Conservation (phyloP, 2,113 vertebrate genomes). For the Alligator mississippiensis region DNA sequence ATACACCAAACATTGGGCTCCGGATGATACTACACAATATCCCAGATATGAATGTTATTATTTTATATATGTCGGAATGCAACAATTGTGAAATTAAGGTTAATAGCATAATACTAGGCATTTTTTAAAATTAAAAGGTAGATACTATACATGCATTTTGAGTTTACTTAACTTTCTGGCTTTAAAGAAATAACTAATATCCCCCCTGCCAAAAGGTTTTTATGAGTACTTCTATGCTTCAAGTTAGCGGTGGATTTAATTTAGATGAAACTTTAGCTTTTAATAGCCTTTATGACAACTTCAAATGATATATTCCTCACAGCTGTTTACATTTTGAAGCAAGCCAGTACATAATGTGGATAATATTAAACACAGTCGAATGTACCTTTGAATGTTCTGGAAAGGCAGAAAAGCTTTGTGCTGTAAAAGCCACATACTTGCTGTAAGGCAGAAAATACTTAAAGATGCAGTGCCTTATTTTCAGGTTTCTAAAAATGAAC, state of each 20-base stretch:
- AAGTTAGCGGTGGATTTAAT: slow-evolving; percentile 25
- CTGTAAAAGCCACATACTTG: background rate
- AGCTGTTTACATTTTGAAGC: slow-evolving; percentile 16
- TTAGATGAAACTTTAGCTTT: slow-evolving; percentile 50
- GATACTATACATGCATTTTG: background rate
- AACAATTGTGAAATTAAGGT: slow-evolving; percentile 14
- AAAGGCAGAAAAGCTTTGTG: background rate
- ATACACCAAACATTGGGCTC: background rate
- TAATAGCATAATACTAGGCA: background rate
- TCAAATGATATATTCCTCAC: background rate
- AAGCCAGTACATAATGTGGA: background rate
- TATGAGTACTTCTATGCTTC: background rate
- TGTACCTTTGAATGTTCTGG: slow-evolving; percentile 1
- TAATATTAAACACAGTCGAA: slow-evolving; percentile 1
- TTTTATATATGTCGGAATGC: background rate
- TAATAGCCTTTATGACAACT: slow-evolving; percentile 9
- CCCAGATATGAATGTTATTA: slow-evolving; percentile 6
- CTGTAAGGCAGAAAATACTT: background rate
- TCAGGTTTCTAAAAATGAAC: background rate
- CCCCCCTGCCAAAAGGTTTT: background rate
- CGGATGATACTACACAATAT: background rate
- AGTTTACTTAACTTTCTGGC: background rate
- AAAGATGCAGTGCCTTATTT: background rate
- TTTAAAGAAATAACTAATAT: slow-evolving; percentile 19
- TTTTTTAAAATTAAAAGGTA: slow-evolving; percentile 27